Evolutionary conservation across 2,797 vertebrate genomes (phyloP).

Genomic region (Morelia viridis): DNA sequence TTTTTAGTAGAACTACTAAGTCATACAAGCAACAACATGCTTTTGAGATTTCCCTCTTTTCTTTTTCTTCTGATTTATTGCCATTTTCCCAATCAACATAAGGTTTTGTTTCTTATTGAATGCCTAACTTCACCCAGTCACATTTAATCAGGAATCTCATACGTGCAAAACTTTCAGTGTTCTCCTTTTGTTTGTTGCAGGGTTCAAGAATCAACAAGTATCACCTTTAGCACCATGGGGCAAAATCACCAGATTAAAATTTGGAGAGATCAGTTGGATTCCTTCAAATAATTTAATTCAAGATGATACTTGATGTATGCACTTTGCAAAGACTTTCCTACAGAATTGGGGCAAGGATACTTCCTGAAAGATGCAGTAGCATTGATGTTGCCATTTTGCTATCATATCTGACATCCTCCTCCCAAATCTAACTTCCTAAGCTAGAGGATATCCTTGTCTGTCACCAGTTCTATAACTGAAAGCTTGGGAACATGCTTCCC

Average conservation of each 20-base stretch:
- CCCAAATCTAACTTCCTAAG: not conserved
- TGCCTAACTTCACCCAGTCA: not conserved
- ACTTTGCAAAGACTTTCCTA: not conserved
- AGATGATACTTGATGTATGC: not conserved
- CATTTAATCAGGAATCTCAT: not conserved
- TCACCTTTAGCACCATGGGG: not conserved
- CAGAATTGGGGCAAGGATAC: not conserved
- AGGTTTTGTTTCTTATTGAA: not conserved
- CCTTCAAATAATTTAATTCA: not conserved
- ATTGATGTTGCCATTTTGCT: not conserved
- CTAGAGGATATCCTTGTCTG: constrained; percentile 1
- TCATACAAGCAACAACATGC: not conserved
- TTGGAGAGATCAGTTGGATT: not conserved
- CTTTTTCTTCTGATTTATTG: not conserved
- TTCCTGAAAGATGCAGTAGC: not conserved
- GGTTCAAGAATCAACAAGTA: not conserved
- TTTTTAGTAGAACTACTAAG: not conserved
- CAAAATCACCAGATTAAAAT: not conserved
- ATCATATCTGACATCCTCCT: not conserved
- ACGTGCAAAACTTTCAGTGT: not conserved
- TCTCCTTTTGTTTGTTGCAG: not conserved
- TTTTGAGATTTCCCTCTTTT: not conserved
- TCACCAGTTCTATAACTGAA: not conserved
- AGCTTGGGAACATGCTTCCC: constrained; percentile 56
- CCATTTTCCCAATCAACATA: not conserved